These are phyloP conservation scores for Ganaspis sp. DNA, from an alignment of 1,140 invertebrate species.

Conservation along the genomic window DNA sequence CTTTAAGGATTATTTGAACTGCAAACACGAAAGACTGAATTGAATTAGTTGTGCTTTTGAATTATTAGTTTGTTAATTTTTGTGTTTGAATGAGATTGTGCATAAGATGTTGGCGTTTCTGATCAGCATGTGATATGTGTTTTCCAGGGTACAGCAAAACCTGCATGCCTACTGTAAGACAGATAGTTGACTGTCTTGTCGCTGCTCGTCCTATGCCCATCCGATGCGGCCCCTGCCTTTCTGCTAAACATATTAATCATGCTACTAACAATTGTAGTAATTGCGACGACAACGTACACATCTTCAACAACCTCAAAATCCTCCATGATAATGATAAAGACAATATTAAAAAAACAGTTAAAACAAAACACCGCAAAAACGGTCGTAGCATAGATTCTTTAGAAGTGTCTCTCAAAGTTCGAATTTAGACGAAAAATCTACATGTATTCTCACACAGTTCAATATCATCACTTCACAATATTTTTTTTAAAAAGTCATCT, in stretches of 20 bases:
- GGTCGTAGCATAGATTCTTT: conserved; percentile 45
- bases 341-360: conserved; percentile 51
- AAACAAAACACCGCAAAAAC: conserved; percentile 45
- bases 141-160: conserved; percentile 74
- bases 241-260: conserved; percentile 71
- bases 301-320: conserved; percentile 52
- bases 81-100: conserved; percentile 20
- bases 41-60: neutral
- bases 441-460: neutral
- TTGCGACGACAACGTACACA: conserved; percentile 60
- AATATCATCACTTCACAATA: neutral
- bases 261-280: conserved; percentile 67
- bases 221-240: conserved; percentile 71
- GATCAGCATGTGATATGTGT: conserved; percentile 75
- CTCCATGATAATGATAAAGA: conserved; percentile 49
- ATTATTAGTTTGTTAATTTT: neutral
- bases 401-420: conserved; percentile 50
- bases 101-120: conserved; percentile 54
- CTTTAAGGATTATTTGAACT: neutral
- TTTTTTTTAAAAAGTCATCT: no score
- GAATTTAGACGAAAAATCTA: conserved; percentile 17
- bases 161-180: conserved; percentile 77
- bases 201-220: conserved; percentile 72
- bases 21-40: neutral
- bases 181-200: conserved; percentile 74